Evolutionary conservation across 1,140 invertebrate genomes (phyloP), one percentile per base, ranked within the genome.

Genomic region (Sycobia sp.): DNA sequence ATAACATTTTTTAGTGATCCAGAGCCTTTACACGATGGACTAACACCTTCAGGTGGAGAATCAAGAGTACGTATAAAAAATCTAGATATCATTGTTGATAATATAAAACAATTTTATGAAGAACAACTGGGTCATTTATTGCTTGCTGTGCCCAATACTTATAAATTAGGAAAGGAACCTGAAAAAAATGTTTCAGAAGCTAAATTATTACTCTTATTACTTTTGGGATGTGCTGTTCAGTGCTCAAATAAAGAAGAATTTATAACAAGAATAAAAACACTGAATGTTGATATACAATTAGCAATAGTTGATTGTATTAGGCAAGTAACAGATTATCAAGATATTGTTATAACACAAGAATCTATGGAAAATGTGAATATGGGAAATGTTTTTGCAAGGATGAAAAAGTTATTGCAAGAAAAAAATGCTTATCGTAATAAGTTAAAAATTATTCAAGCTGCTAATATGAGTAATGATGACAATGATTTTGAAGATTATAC

Each of bases 401-500:
- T 97, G 60, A 85, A 90, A 53, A 84, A 88, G 4, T 81, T 97
- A 9, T 88, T 91, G 1, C 89, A 90, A 75, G 94, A 97, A 81
- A 83, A 91, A 56, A 92, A 95, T 81, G 83, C 88, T 54, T 89
- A 92, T 74, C 83, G 81, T 55, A 39, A 27, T n/a, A 46, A 54
- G 20, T 63, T 68, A 9, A 62, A 20, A 23, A 64, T 18, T 32
- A 38, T 65, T 7, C 50, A 50, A 11, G 29, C 29, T 7, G 20
- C 32, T 25, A 56, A 43, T n/a, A n/a, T n/a, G n/a, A n/a, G n/a
- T n/a, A n/a, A 14, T 22, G 23, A 53, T 34, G 18, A 8, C 13
- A 16, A 38, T 4, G 29, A 18, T 29, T 20, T 32, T 14, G 50
- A 27, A 29, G 27, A 53, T 20, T 9, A 10, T 23, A 54, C 4